Base-by-base conservation (phyloP, 2,888 invertebrate genomes). In the Zeuzera pyrina region DNA sequence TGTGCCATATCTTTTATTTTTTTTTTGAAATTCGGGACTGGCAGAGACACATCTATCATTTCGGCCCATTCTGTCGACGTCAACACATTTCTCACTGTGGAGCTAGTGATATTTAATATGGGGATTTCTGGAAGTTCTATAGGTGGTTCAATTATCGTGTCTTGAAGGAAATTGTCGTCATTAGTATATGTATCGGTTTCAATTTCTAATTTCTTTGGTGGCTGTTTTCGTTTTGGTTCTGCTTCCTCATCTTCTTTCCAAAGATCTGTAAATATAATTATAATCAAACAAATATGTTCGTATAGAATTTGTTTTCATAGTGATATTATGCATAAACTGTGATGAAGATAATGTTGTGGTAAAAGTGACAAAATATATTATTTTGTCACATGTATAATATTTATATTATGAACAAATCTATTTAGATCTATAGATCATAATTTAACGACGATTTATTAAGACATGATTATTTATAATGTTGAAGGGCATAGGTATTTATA, bases 11-110 rank as follows among this genome's bases (percentile, higher is more conserved):
- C 88, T 3, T 93, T 93, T 35, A 97, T 88, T 52, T 86, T 87
- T 46, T 93, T 88, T 29, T 89, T 85, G 55, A 96, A 97, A 62
- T 97, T 91, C 1, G 84, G 85, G 1, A 97, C 91, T 0, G 95
- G 93, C 31, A 88, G 86, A 0, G 89, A 88, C 0, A 94, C 89
- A 63, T 97, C 94, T 19, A 97, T 85, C 68, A 91, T 87, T 56
- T 95, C 91, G 0, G 96, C 97, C 94, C 94, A 97, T 54, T 94
- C 90, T 1, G 89, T 86, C n/a, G 85, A 84, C 6, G 81, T 86
- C 1, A 73, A 62, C 10, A 77, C 78, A 1, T 61, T 35, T 33
- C 73, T 72, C 12, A 67, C 62, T 0, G 65, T 55, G 0, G 85
- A 70, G 30, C 85, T 84, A 1, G 89, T 89, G 31, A 93, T 92